Conservation (phyloP, 2,888 invertebrate genomes). For the Branchellion lobata region DNA sequence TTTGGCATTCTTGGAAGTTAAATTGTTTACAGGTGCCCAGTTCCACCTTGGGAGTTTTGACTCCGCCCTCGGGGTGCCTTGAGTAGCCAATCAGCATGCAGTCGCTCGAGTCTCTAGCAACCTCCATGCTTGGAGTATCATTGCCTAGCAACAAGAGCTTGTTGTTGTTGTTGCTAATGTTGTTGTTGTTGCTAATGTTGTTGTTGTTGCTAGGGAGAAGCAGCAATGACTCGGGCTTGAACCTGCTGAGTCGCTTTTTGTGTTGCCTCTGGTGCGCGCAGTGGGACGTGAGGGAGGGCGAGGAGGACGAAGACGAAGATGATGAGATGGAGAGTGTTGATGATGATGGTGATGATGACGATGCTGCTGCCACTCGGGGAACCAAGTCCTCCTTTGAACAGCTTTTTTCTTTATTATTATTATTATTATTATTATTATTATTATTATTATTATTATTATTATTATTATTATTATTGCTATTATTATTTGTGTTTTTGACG, state of each 20-base stretch:
- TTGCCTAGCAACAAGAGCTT: neutral
- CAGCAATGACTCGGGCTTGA: constrained; percentile 34
- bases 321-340: no score
- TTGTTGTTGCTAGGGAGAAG: constrained; percentile 34
- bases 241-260: constrained; percentile 28
- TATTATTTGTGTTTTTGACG: neutral
- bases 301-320: no score
- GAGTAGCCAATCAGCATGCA: constrained; percentile 59
- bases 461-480: no score
- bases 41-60: neutral
- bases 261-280: neutral
- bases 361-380: neutral
- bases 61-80: constrained; percentile 51
- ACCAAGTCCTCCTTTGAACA: neutral
- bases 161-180: no score
- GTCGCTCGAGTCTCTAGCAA: constrained; percentile 43
- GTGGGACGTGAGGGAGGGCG: no score
- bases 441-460: no score
- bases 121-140: constrained; percentile 33
- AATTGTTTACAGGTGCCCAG: constrained; percentile 1
- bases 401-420: no score
- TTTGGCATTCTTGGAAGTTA: no score
- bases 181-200: constrained; percentile 38
- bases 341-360: neutral
- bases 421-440: no score